These are phyloP conservation scores for Strigops habroptila DNA, from an alignment of 2,113 vertebrate genomes.

Conservation along the genomic window DNA sequence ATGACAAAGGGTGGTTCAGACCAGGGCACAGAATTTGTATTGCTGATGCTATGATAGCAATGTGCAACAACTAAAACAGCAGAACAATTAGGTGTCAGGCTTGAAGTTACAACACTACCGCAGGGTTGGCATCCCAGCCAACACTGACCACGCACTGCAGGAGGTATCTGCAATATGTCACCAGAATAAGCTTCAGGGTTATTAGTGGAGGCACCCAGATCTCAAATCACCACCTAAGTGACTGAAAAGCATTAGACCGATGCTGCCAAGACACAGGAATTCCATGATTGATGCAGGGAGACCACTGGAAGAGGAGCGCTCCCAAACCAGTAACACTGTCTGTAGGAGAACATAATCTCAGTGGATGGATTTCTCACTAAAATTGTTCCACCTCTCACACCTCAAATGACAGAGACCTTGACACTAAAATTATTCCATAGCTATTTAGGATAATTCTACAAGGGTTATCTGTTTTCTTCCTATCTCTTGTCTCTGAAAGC, in stretches of 20 bases:
- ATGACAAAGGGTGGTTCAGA: background rate
- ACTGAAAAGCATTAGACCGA: background rate
- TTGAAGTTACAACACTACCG: background rate
- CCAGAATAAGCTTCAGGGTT: background rate
- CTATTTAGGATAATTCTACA: background rate
- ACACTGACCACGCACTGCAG: rapidly evolving
- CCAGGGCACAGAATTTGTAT: rapidly evolving
- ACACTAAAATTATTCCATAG: background rate
- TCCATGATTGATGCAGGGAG: background rate
- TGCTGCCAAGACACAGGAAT: background rate
- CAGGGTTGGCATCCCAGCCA: background rate
- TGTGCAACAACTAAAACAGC: background rate
- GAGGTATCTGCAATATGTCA: background rate
- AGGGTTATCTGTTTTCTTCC: background rate
- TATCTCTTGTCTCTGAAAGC: background rate
- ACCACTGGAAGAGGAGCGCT: background rate
- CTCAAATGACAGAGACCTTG: background rate
- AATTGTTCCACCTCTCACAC: background rate
- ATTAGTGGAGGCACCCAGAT: background rate
- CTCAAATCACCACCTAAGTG: rapidly evolving
- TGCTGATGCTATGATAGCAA: background rate
- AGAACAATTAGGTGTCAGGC: background rate
- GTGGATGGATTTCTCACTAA: background rate
- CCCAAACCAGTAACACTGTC: background rate
- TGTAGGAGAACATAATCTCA: background rate